Conservation (phyloP, 2,888 invertebrate species). For the Gastrophysa polygoni region DNA sequence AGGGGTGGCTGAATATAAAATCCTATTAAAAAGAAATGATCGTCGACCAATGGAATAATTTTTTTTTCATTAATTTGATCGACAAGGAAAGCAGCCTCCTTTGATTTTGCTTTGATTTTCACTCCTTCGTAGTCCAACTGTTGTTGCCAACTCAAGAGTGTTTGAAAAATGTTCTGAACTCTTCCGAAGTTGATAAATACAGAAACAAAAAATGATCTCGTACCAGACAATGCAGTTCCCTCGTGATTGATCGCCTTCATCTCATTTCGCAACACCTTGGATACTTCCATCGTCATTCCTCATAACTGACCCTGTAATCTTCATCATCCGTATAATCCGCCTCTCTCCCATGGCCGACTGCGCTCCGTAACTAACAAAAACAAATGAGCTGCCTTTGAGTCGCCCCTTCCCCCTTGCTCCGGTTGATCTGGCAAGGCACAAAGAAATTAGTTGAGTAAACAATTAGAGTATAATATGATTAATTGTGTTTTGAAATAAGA, state of each 20-base stretch:
- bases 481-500: constrained; percentile 40
- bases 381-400: constrained; percentile 42
- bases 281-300: constrained; percentile 6
- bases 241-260: constrained; percentile 6
- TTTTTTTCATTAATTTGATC: no score
- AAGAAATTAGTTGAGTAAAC: constrained; percentile 48
- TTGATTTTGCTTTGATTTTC: no score
- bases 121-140: no score
- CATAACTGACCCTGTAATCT: constrained; percentile 7
- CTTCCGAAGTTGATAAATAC: no score
- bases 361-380: constrained; percentile 48
- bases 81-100: no score
- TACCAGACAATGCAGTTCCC: no score
- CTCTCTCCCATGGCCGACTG: constrained; percentile 35
- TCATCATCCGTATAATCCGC: constrained; percentile 31
- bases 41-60: no score
- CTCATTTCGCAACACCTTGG: constrained; percentile 9
- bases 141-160: no score
- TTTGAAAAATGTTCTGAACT: no score
- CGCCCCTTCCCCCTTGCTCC: constrained; percentile 35
- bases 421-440: constrained; percentile 42
- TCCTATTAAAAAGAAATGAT: no score
- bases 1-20: no score
- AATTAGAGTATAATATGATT: constrained; percentile 45
- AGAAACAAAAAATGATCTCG: no score